Base-by-base conservation (phyloP, 2,113 vertebrate genomes). In the Plestiodon gilberti region DNA sequence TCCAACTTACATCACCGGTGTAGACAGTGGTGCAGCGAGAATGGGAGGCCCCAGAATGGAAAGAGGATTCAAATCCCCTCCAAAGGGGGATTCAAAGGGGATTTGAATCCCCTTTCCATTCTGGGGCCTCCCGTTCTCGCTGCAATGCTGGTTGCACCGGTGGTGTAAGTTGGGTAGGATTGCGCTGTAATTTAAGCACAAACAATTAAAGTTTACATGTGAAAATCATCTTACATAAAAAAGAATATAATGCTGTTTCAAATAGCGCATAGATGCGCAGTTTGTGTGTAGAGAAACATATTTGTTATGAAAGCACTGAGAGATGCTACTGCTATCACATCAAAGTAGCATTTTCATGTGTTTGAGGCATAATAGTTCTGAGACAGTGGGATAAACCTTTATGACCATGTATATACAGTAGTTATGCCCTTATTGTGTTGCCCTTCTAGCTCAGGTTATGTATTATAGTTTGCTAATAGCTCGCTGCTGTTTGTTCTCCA, bases 401-500 rank as follows among this genome's bases (percentile, higher is more conserved):
- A 55, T 65, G 80, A 55, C 40, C 75, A 52, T 48, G 22, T 11
- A 67, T 81, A 38, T 52, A 79, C n/a, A n/a, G 43, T 33, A 59
- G 20, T 38, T 81, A 64, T 28, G 64, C 89, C n/a, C 74, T 89
- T 88, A 33, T 89, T 40, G 2, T 1, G 0, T 77, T 35, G 62
- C 86, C 88, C 85, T 87, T 1, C 76, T 81, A 62, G 23, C 67
- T 40, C 55, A 52, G 70, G 3, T 17, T 89, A 76, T 80, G 55
- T 86, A 88, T 83, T 88, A 2, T 88, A 88, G 78, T 64, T 89
- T 91, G 82, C 43, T 83, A 78, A 87, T 84, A 86, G 84, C 20
- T 90, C 77, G 57, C 14, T 84, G 52, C 52, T 84, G 80, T 91
- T 92, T 93, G 88, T 89, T 90, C 67, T 89, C 15, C 90, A 94